Percentiles rank a stretch among this genome's conserved stretches.
These are phyloP conservation scores for Apoderus coryli DNA, from an alignment of 2,888 invertebrate species.

Conservation along the genomic window DNA sequence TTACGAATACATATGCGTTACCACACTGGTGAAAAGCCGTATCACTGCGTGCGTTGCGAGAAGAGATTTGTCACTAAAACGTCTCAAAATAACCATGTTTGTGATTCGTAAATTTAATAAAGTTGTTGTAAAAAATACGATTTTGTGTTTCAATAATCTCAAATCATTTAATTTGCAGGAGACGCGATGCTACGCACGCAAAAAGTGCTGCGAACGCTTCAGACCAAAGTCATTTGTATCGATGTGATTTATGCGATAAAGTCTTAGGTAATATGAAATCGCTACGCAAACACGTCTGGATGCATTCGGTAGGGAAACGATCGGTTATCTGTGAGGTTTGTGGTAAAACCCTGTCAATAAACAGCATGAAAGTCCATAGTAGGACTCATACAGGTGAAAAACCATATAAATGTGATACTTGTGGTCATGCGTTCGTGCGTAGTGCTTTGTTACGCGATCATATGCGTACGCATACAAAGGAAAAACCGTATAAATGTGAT, in stretches of 20 bases:
- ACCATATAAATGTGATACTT: no score
- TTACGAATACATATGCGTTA: conserved; percentile 16
- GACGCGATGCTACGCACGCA: no score
- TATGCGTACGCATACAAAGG: no score
- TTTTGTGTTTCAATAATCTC: background rate
- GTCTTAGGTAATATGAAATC: background rate
- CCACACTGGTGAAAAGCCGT: conserved; percentile 16
- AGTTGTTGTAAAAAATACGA: background rate
- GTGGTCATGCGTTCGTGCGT: no score
- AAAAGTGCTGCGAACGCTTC: no score
- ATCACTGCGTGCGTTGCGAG: conserved; percentile 25
- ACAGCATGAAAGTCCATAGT: conserved; percentile 20
- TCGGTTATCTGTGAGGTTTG: conserved; percentile 20
- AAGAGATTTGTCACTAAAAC: conserved; percentile 29
- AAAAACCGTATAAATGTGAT: no score
- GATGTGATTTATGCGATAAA: conserved; percentile 5
- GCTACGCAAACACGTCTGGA: conserved; percentile 7
- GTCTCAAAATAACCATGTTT: conserved; percentile 30
- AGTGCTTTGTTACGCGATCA: no score
- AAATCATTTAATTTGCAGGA: conserved; percentile 2
- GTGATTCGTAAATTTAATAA: background rate
- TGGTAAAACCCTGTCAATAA: conserved; percentile 19
- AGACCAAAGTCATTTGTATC: no score
- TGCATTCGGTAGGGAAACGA: conserved; percentile 6
- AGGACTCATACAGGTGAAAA: conserved; percentile 27